phyloP scores from a whole-genome alignment of 2,888 invertebrate species.

The Rhaphigaster nebulosa region DNA sequence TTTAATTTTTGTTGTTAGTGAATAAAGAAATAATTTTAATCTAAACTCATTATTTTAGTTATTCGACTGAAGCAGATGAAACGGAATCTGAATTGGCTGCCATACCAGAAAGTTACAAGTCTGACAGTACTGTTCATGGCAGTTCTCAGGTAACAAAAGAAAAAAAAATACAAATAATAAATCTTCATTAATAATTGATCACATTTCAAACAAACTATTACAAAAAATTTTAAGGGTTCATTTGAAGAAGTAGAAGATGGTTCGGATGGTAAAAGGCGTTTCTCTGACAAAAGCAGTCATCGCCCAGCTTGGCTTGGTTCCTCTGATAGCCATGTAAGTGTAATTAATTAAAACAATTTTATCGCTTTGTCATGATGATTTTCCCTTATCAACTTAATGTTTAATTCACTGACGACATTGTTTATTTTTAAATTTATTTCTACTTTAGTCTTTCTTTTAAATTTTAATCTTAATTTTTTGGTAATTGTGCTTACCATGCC shows the following conservation, averaged over 20 bases:
- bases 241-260: constrained; percentile 72
- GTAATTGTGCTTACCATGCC: too few relatives aligned
- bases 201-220: background rate
- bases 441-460: too few relatives aligned
- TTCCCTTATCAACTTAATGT: background rate
- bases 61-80: constrained; percentile 80
- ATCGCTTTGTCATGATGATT: background rate
- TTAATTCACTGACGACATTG: too few relatives aligned
- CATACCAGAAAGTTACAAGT: constrained; percentile 88
- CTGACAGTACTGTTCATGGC: constrained; percentile 86
- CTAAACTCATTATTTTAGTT: constrained; percentile 62
- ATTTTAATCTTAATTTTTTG: too few relatives aligned
- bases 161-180: background rate
- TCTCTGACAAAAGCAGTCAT: constrained; percentile 66
- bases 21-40: background rate
- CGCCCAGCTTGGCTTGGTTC: constrained; percentile 74
- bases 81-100: constrained; percentile 90
- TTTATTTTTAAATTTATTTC: too few relatives aligned
- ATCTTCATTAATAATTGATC: background rate
- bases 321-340: constrained; percentile 71
- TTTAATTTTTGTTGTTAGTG: background rate
- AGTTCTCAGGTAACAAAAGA: constrained; percentile 73
- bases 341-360: background rate
- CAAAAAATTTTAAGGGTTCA: constrained; percentile 72
- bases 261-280: constrained; percentile 65